Base-by-base conservation (phyloP, 2,797 vertebrate genomes). In the Momotus momota region DNA sequence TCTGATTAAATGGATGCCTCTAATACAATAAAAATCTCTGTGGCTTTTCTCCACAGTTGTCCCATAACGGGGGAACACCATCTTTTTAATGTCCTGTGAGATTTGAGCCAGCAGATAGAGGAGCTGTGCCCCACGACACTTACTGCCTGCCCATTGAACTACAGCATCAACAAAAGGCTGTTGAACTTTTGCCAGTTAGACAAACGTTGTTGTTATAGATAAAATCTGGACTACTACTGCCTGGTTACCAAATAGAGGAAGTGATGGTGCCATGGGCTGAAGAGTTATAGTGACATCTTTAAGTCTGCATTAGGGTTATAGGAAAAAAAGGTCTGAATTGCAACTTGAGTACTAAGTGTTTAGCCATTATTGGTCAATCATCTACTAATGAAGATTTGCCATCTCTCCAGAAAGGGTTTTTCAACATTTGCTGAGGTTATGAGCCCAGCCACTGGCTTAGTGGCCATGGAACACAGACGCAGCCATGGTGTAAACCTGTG, bases 401-500 rank as follows among this genome's bases (percentile, higher is more conserved):
- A 20, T 13, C 17, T 69, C n/a, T 57, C 43, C 29, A 55, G 51
- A 73, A 72, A 64, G 7, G 2, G 19, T 6, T 35, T 80, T 89
- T 85, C 55, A 58, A 27, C 52, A 26, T 57, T 81, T 81, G 9
- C 17, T 51, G 61, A 54, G 13, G 33, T 57, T 65, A 49, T 81
- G 62, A 95, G 29, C 51, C 17, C 45, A 2, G 0, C 57, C 67
- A n/a, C 51, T 40, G 19, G 35, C 14, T 82, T 22, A 55, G n/a
- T 55, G 22, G 18, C 14, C n/a, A 20, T 33, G 54, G 62, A 69
- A 21, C 7, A 17, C 1, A 6, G 43, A 66, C 75, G 21, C 19
- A 70, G 22, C 2, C 17, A 10, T 0, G 1, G 41, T 1, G 3
- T 31, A 66, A 86, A 29, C 13, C 2, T 8, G 25, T 14, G 21